Evolutionary conservation across 1,140 invertebrate species (phyloP).

Genomic region (Drosophila sechellia): DNA sequence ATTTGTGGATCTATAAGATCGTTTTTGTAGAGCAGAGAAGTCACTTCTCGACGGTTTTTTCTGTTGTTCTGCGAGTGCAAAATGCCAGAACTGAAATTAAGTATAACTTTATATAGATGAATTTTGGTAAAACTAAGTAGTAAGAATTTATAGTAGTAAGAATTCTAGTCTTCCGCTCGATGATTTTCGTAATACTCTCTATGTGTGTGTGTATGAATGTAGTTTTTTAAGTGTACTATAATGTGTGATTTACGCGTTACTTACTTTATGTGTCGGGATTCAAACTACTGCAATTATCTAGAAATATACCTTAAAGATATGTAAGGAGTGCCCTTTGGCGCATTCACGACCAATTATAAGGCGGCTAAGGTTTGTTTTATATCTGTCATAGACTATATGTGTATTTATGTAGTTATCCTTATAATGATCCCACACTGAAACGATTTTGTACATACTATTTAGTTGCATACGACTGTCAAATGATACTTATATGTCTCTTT

Average conservation of each 20-base stretch:
- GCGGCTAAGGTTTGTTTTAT: constrained; percentile 55
- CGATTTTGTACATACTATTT: constrained; percentile 60
- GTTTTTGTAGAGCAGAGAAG: constrained; percentile 51
- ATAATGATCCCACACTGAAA: constrained; percentile 8
- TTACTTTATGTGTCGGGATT: constrained; percentile 61
- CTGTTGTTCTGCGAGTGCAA: constrained; percentile 48
- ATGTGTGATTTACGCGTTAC: constrained; percentile 74
- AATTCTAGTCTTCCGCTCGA: constrained; percentile 76
- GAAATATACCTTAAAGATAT: constrained; percentile 48
- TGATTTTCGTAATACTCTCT: constrained; percentile 54
- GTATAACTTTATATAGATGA: constrained; percentile 31
- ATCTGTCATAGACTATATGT: constrained; percentile 33
- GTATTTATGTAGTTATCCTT: constrained; percentile 24
- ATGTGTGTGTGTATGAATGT: constrained; percentile 10
- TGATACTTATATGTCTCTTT: constrained; percentile 30
- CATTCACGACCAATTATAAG: constrained; percentile 69
- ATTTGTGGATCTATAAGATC: constrained; percentile 61
- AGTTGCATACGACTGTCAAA: constrained; percentile 45
- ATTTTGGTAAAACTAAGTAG: constrained; percentile 57
- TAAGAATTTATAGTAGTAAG: constrained; percentile 59
- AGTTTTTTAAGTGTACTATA: constrained; percentile 43
- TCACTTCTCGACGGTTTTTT: constrained; percentile 42
- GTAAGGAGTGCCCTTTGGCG: constrained; percentile 13
- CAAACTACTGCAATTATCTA: constrained; percentile 75
- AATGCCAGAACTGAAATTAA: constrained; percentile 41